Conservation (phyloP, 2,113 vertebrate species). For the Sylvia atricapilla region DNA sequence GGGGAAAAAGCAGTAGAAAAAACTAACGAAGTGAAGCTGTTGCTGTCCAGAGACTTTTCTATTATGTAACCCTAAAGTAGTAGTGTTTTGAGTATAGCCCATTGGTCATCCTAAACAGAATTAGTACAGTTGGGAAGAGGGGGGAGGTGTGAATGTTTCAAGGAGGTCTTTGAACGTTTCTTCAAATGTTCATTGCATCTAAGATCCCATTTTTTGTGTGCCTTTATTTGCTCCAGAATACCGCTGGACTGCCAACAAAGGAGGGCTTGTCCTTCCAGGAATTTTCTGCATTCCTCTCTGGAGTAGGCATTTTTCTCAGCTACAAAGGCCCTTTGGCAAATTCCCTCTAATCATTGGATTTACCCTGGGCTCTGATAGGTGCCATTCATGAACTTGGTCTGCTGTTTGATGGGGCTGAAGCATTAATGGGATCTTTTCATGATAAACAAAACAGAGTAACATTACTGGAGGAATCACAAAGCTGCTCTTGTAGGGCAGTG, state of each 20-base stretch:
- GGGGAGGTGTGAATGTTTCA: slow-evolving; percentile 68
- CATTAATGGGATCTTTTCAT: slow-evolving; percentile 83
- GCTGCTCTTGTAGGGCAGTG: slow-evolving; percentile 69
- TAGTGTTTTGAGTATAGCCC: slow-evolving; percentile 44
- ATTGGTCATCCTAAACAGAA: slow-evolving; percentile 67
- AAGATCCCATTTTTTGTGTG: slow-evolving; percentile 87
- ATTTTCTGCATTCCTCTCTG: slow-evolving; percentile 95
- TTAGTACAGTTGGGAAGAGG: slow-evolving; percentile 45
- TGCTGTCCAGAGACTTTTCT: slow-evolving; percentile 53
- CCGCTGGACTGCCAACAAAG: slow-evolving; percentile 86
- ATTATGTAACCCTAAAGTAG: slow-evolving; percentile 36
- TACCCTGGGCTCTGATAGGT: slow-evolving; percentile 89
- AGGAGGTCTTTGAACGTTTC: slow-evolving; percentile 83
- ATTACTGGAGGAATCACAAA: slow-evolving; percentile 80
- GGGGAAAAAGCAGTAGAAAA: slow-evolving; percentile 41
- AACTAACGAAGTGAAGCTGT: slow-evolving; percentile 43
- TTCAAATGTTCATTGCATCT: slow-evolving; percentile 85
- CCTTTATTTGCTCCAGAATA: slow-evolving; percentile 93
- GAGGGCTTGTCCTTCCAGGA: slow-evolving; percentile 91
- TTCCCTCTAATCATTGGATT: slow-evolving; percentile 93
- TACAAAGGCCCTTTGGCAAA: slow-evolving; percentile 94
- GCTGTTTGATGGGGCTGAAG: slow-evolving; percentile 79
- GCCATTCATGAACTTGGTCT: slow-evolving; percentile 86
- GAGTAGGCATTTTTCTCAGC: slow-evolving; percentile 94
- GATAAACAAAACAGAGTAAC: slow-evolving; percentile 81